These are phyloP conservation scores for Eristalis intricaria DNA, from an alignment of 2,888 invertebrate genomes.

Conservation along the genomic window DNA sequence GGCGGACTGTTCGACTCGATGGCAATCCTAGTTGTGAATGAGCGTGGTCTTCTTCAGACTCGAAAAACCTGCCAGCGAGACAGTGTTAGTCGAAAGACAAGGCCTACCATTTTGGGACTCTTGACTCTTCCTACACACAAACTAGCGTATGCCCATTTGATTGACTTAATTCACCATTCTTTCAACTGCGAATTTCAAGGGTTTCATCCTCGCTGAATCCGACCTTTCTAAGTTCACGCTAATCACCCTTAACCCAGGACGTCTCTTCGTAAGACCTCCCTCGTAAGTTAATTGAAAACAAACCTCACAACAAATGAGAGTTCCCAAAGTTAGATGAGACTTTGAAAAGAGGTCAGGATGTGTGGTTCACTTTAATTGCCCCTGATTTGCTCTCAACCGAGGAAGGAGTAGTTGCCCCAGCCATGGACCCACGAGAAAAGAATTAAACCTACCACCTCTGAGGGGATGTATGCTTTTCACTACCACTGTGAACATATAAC, in stretches of 20 bases:
- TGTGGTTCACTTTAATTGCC: background rate
- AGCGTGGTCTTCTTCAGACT: no score
- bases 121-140: no score
- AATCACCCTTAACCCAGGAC: background rate
- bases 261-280: background rate
- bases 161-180: no score
- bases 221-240: no score
- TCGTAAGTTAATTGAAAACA: background rate
- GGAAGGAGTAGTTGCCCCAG: background rate
- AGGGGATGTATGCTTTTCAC: slow-evolving; percentile 11
- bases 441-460: background rate
- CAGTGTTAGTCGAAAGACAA: no score
- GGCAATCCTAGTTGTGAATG: no score
- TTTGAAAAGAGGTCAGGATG: background rate
- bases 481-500: slow-evolving; percentile 26
- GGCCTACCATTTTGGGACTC: no score
- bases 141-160: no score
- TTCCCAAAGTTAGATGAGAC: background rate
- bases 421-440: background rate
- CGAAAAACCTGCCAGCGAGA: no score
- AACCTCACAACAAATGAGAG: background rate
- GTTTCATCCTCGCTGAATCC: no score
- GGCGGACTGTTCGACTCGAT: no score
- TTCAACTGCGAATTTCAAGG: no score
- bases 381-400: background rate